These are phyloP conservation scores for Palythoa grandis DNA, from an alignment of 92 coral and sea anemone genomes.

Conservation along the genomic window DNA sequence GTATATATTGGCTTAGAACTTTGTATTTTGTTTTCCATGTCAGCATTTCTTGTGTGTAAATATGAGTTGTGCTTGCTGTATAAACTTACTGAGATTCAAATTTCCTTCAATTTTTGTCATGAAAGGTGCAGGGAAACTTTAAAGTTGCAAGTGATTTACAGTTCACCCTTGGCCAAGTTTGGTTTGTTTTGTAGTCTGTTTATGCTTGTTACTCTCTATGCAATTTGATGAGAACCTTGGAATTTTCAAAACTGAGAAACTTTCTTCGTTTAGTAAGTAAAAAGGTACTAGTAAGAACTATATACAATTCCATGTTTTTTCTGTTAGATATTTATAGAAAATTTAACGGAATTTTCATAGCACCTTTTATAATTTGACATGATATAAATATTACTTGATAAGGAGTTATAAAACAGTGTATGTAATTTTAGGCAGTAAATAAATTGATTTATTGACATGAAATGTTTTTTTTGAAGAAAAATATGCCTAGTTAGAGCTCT, in stretches of 20 bases:
- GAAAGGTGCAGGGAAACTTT: constrained; percentile 74
- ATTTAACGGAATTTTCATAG: not conserved
- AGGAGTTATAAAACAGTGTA: too few relatives aligned
- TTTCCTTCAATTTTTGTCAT: constrained; percentile 80
- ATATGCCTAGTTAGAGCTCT: too few relatives aligned
- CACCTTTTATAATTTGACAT: not conserved
- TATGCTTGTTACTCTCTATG: constrained; percentile 19
- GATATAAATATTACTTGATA: not conserved
- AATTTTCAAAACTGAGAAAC: constrained; percentile 28
- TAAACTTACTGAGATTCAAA: constrained; percentile 58
- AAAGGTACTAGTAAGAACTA: not conserved
- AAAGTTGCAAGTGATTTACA: constrained; percentile 74
- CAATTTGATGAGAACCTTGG: constrained; percentile 20
- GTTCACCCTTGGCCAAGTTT: constrained; percentile 82
- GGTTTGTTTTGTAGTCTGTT: constrained; percentile 79
- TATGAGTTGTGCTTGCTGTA: constrained; percentile 20
- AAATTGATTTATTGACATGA: too few relatives aligned
- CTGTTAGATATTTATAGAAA: too few relatives aligned
- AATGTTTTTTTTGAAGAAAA: too few relatives aligned
- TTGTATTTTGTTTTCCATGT: not conserved
- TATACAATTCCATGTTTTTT: not conserved
- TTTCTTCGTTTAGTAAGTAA: constrained; percentile 43
- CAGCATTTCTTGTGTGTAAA: constrained; percentile 26
- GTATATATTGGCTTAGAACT: not conserved
- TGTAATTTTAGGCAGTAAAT: too few relatives aligned